Evolutionary conservation across 2,797 vertebrate genomes (phyloP).

Genomic region (Anguilla obscura): DNA sequence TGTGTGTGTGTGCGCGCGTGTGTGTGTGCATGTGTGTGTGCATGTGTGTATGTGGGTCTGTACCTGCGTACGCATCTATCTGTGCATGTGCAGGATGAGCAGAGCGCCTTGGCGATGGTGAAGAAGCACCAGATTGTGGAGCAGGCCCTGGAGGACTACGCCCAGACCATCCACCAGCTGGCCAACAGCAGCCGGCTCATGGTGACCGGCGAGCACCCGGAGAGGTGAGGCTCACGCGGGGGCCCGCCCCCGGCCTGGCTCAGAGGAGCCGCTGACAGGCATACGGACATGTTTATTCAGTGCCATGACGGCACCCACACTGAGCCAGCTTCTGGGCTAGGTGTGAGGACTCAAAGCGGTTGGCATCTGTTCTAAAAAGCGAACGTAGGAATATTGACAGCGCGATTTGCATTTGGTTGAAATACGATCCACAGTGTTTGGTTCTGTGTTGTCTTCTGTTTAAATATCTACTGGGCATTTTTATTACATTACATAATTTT

Average conservation of each 20-base stretch:
- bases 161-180: slow-evolving; percentile 86
- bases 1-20: neutral
- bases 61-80: neutral
- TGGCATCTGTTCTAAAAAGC: neutral
- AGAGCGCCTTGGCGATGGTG: slow-evolving; percentile 88
- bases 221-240: slow-evolving; percentile 72
- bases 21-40: neutral
- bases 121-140: slow-evolving; percentile 89
- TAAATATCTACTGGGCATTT: neutral
- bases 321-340: neutral
- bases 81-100: slow-evolving; percentile 78
- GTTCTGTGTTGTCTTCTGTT: neutral
- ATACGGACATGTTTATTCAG: neutral
- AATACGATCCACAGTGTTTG: neutral
- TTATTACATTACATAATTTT: no score
- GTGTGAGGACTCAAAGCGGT: neutral
- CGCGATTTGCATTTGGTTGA: neutral
- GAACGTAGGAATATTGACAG: no score
- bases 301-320: no score
- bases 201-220: slow-evolving; percentile 86
- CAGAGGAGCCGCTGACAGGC: neutral
- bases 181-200: slow-evolving; percentile 86
- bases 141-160: slow-evolving; percentile 89
- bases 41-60: slow-evolving; percentile 24
- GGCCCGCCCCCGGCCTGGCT: neutral